Base-by-base conservation (phyloP, 2,113 vertebrate species). In the Galbula dea region DNA sequence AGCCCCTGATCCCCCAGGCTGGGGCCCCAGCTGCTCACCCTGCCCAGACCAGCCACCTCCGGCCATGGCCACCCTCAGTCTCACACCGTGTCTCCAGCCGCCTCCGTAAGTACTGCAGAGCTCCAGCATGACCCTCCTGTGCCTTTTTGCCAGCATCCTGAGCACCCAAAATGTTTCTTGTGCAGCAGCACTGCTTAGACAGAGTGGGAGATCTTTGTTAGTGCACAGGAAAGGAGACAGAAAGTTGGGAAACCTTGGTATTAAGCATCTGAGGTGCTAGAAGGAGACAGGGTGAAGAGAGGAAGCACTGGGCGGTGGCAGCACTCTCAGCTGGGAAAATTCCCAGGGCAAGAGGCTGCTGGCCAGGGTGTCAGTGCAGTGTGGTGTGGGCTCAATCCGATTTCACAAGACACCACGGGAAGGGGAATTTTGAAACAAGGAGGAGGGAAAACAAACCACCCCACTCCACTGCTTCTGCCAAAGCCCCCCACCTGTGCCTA, bases 361-460 rank as follows among this genome's bases (percentile, higher is more conserved):
- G 26, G 30, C 67, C 8, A 0, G 3, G 0, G 23, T 51, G 58
- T 66, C 6, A 0, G 68, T 1, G 1, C 1, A 1, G 12, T 27
- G 30, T 58, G 72, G 58, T 3, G 1, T n/a, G 43, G 72, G 68
- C 49, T 92, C 52, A 17, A 54, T 2, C 45, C 0, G 0, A 23
- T 93, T 95, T 96, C 20, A 11, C 93, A 94, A 91, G 85, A 73
- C 1, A 5, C 62, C 2, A 1, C 1, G 3, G 84, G 37, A 79
- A 59, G 32, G 67, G 46, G 54, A 69, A 66, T 95, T 96, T 83
- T 84, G 76, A 76, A 95, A 94, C 43, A 58, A 93, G 45, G 74
- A 29, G 80, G 52, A 90, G 16, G 15, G 65, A 92, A 96, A 87
- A 83, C 83, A 94, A 95, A 86, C 61, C 52, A n/a, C 20, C 36